A percentile compares a stretch with the other conserved stretches of the same genome.
These are phyloP conservation scores for Anagrus nilaparvatae DNA, from an alignment of 1,140 invertebrate species.

Conservation along the genomic window DNA sequence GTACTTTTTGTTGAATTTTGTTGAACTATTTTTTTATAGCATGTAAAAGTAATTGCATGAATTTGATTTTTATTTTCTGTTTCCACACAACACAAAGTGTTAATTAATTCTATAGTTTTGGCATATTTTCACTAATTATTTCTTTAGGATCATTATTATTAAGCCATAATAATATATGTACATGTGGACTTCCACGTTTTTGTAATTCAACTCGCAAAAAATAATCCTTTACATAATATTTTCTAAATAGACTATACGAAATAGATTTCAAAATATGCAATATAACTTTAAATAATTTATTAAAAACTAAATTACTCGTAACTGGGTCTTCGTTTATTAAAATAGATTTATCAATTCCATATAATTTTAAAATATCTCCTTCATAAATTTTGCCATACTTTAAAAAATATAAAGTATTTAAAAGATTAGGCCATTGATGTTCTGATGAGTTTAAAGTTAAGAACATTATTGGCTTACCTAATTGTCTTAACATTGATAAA, in stretches of 20 bases:
- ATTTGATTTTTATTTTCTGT: no score
- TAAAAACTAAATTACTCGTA: conserved; percentile 34
- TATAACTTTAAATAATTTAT: conserved; percentile 31
- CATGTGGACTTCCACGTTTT: conserved; percentile 29
- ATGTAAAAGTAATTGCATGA: no score
- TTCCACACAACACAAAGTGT: no score
- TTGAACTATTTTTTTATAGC: no score
- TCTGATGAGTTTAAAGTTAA: conserved; percentile 22
- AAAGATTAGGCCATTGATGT: conserved; percentile 29
- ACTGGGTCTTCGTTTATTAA: conserved; percentile 38
- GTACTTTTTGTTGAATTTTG: no score
- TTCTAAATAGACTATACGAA: conserved; percentile 18
- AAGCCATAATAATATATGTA: conserved; percentile 26
- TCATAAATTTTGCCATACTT: conserved; percentile 21
- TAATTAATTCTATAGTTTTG: no score
- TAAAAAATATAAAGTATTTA: conserved; percentile 31
- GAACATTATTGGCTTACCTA: conserved; percentile 25
- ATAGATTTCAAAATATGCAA: conserved; percentile 14
- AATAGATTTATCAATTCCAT: conserved; percentile 22
- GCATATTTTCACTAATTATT: no score
- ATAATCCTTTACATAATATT: conserved; percentile 23
- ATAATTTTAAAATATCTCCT: conserved; percentile 19
- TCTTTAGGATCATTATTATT: no score
- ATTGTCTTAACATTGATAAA: no score
- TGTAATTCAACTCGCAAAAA: no score